Base-by-base conservation (phyloP, 2,113 vertebrate species). In the Chlorocebus sabaeus region DNA sequence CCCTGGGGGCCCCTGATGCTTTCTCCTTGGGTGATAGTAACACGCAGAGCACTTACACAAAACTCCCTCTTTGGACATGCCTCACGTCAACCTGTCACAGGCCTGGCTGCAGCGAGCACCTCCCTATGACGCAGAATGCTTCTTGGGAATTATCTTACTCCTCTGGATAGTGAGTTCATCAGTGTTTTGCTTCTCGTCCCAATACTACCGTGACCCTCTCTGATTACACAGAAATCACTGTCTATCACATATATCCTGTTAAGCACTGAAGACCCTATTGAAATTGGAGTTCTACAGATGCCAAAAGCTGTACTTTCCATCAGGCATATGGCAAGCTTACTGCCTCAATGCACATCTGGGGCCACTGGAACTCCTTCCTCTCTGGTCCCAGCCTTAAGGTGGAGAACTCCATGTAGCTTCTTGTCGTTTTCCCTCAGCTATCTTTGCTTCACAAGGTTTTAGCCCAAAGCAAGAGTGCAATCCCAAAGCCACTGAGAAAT, bases 231-330 rank as follows among this genome's bases (percentile, higher is more conserved):
- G 72, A 93, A 84, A 89, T 70, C 83, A n/a, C 78, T 57, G 59
- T 55, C 45, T 55, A 2, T 59, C 61, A 68, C 55, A 7, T 22
- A 61, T 22, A 0, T 81, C 20, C 83, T 96, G 6, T 64, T 70
- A n/a, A 86, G 86, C 40, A 32, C 84, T 87, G 67, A 92, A 57
- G 43, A 35, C 22, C 22, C 30, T 43, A 18, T 91, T 23, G 32
- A 93, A 90, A 81, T 92, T 93, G 76, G 75, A 35, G 3, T 85
- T 91, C 11, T 35, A n/a, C 64, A 97, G 40, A 67, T 94, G 52
- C 70, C 7, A 35, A 83, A 94, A 91, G 40, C 4, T 32, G n/a
- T 93, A 32, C 7, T 52, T 96, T 92, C 81, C 86, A 35, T 95
- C 70, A 43, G 59, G 52, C 20, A 85, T 73, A 67, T 23, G 80